Base-by-base conservation (phyloP, 2,888 invertebrate species). In the Catocala nupta region DNA sequence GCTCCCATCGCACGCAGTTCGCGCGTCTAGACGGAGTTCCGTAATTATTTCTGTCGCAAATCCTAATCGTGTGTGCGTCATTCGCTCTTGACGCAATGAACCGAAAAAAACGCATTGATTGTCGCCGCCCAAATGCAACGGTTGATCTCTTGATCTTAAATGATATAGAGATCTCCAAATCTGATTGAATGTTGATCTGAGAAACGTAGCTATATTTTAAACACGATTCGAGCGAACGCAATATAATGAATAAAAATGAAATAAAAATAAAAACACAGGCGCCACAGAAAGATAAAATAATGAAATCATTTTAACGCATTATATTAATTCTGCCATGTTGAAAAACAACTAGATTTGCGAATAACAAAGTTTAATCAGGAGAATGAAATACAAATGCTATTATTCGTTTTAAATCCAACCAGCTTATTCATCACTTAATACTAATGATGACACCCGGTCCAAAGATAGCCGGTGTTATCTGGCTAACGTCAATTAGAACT, bases 1-100 rank as follows among this genome's bases (percentile, higher is more conserved):
- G 63, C 44, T 63, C 52, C 47, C 48, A 34, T 59, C 65, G 61
- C 54, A 59, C 67, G 61, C 70, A 71, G 65, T 61, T 62, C 58
- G 55, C 64, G 64, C 66, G 87, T 83, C 85, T 84, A 88, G 87
- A 85, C 88, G 69, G 52, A 84, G 82, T 77, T 83, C 78, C 79
- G 81, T 78, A 82, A 85, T 86, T 88, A 90, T 89, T 88, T 86
- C 76, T 75, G 88, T 86, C 82, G 80, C 82, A 70, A 76, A 81
- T 67, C 59, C 63, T 65, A 69, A 33, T 11, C 62, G 44, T 42
- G 70, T 65, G 89, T 89, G 90, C 90, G 90, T 90, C 90, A 90
- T 81, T 78, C 68, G 77, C 78, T 71, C 67, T 78, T 87, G 90
- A 87, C 90, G 88, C 82, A 86, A 85, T 71, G 72, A 73, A 71